Evolutionary conservation across 2,113 vertebrate species (phyloP), one percentile per base, ranked within the genome.

Genomic region (Tragelaphus strepsiceros): DNA sequence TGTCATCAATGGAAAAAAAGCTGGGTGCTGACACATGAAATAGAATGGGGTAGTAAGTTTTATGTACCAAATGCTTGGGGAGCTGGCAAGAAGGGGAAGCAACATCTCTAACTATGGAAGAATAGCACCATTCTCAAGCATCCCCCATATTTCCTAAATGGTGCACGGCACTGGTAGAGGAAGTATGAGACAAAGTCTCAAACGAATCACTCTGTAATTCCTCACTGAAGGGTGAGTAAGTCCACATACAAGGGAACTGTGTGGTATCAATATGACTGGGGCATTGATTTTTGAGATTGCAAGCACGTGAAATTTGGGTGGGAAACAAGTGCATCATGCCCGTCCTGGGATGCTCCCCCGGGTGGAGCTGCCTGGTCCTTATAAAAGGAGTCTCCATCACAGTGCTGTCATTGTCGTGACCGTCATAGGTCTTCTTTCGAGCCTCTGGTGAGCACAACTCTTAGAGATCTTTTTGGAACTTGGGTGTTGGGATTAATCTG

Each of bases 371-470:
- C 0, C 17, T n/a, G 58, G 35, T 14, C 58, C n/a, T 96, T 92
- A 92, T 90, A 96, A 96, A 97, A 94, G 71, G 26, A 9, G 16
- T 11, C 35, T 58, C 59, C 3, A 16, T 28, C 26, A 17, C 54
- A 22, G 14, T 24, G 46, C 15, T 62, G 35, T 22, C 22, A 39
- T 30, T 59, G 10, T 92, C 28, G 22, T 35, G 46, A 21, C 32
- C 43, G 26, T 5, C 19, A 24, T 8, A 56, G 19, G 39, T 56
- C 46, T 59, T 61, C 21, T 1, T 78, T 54, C 89, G 56, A 96
- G 71, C 39, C 28, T 89, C 58, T 59, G 92, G 96, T 97, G 32
- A 90, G 95, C 82, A 67, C 22, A 49, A 28, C 7, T 49, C 56
- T 80, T 77, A 32, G 17, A 59, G 6, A 7, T 39, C 28, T 87